phyloP scores from a whole-genome alignment of 1,140 invertebrate genomes.

The Temnothorax longispinosus region DNA sequence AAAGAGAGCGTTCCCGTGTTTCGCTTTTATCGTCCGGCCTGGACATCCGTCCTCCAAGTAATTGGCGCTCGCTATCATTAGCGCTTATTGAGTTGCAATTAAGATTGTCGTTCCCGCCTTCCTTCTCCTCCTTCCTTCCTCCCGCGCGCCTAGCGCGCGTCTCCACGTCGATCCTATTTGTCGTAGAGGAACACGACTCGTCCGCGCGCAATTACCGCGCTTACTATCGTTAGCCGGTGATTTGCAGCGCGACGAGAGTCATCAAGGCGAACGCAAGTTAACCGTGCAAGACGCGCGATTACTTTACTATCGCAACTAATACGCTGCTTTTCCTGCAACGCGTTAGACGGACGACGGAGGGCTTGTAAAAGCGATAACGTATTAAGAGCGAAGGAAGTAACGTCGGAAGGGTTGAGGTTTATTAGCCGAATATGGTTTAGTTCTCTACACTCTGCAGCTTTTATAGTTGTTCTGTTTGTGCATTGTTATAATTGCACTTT shows the following conservation, averaged over 20 bases:
- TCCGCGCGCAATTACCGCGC: conserved; percentile 28
- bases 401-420: background rate
- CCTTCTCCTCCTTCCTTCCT: background rate
- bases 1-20: conserved; percentile 45
- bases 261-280: conserved; percentile 18
- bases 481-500: conserved; percentile 3
- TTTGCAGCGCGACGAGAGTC: conserved; percentile 43
- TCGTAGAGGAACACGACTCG: conserved; percentile 8
- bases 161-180: conserved; percentile 25
- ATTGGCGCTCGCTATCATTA: conserved; percentile 58
- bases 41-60: conserved; percentile 34
- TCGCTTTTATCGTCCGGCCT: conserved; percentile 22
- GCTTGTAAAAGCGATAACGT: conserved; percentile 19
- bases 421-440: background rate
- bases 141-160: conserved; percentile 1
- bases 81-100: conserved; percentile 64
- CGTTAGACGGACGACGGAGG: background rate
- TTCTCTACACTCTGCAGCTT: background rate
- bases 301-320: conserved; percentile 39
- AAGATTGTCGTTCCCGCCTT: conserved; percentile 44
- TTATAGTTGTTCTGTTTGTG: background rate
- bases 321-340: background rate
- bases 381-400: background rate
- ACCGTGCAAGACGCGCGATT: conserved; percentile 29
- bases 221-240: conserved; percentile 37